Evolutionary conservation across 2,888 invertebrate genomes (phyloP).

Genomic region (Keiferia lycopersicella): DNA sequence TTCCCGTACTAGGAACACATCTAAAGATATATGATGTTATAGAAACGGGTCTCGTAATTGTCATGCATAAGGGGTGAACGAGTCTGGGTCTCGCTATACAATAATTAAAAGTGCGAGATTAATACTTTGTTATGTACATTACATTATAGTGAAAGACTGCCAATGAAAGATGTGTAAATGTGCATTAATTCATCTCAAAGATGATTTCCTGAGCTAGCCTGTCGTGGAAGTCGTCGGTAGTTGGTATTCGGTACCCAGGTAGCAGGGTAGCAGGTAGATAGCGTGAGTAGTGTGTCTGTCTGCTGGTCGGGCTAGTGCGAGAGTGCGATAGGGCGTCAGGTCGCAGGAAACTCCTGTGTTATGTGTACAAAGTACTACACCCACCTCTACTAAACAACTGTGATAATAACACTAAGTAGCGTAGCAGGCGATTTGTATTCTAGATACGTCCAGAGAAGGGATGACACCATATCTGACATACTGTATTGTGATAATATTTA

Average conservation of each 20-base stretch:
- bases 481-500: constrained; percentile 78
- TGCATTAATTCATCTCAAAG: constrained; percentile 73
- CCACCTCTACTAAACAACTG: constrained; percentile 83
- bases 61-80: constrained; percentile 65
- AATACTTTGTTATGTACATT: constrained; percentile 75
- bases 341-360: constrained; percentile 74
- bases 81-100: constrained; percentile 65
- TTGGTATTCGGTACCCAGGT: constrained; percentile 49
- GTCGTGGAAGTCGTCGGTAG: constrained; percentile 49
- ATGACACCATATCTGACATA: constrained; percentile 83
- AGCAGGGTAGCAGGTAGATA: constrained; percentile 31
- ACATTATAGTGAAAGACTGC: constrained; percentile 79
- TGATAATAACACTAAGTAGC: constrained; percentile 83
- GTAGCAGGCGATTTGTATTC: constrained; percentile 81
- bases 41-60: constrained; percentile 58
- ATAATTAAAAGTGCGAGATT: constrained; percentile 62
- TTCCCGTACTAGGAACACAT: constrained; percentile 58
- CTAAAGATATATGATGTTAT: constrained; percentile 59
- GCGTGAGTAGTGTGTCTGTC: constrained; percentile 44
- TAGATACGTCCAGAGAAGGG: constrained; percentile 82
- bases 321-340: constrained; percentile 44
- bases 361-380: constrained; percentile 81
- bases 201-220: constrained; percentile 66
- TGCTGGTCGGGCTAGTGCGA: constrained; percentile 36
- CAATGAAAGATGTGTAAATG: constrained; percentile 72